Base-by-base conservation (phyloP, 2,888 invertebrate genomes). In the Dione juno region DNA sequence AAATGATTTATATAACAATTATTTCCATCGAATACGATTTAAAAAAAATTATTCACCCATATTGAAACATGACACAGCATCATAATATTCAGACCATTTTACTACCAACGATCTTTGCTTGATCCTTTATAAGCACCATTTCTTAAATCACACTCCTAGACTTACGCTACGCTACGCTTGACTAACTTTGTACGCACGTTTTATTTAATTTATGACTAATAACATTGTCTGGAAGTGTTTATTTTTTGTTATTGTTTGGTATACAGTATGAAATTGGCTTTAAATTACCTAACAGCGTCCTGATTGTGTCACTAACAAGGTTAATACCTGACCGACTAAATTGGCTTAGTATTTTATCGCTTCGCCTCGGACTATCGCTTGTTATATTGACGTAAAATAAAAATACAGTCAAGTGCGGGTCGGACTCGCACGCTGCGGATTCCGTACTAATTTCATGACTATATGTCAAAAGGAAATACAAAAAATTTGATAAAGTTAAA, bases 221-320 rank as follows among this genome's bases (percentile, higher is more conserved):
- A 41, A 48, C 52, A 63, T 66, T 53, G 16, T 43, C 16, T 53
- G 35, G 59, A 50, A 43, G 28, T 70, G 63, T 70, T 35, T 16
- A 10, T 57, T 69, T 40, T 70, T 70, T 74, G 74, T 74, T 76
- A 76, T 75, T 76, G 76, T 76, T 76, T 75, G 76, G 76, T 74
- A 74, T 75, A 67, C 43, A 48, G 52, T 66, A 40, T 67, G 72
- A 59, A 61, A 73, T 73, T 70, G 64, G 70, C 59, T 65, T 66
- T 37, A 58, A 59, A 50, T 59, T 43, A 54, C 16, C 16, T 64
- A 64, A 64, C 50, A 37, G 48, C 19, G 14, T 50, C 50, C 19
- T 52, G 16, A 28, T 40, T 64, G 45, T 41, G 63, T 52, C 54
- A 45, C 13, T 45, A 57, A 57, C 21, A 45, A 41, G 28, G 45